A percentile compares a stretch with the other conserved stretches of the same genome.
Conservation (phyloP, 2,797 vertebrate genomes). For the Synaphobranchus kaupii region DNA sequence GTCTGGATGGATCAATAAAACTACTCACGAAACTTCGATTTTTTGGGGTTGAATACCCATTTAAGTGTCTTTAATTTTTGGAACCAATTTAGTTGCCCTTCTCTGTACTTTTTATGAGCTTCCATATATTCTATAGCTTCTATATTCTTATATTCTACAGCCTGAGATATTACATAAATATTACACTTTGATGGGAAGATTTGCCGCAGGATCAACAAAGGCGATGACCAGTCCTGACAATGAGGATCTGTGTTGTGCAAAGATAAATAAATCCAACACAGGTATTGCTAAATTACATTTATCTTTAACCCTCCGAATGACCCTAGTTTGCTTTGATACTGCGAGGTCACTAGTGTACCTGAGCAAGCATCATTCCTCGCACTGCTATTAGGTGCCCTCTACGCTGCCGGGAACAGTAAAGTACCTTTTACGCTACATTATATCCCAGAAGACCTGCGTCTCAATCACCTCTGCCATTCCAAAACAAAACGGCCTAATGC, state of each 20-base stretch:
- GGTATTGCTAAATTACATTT: not conserved
- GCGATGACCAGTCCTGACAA: not conserved
- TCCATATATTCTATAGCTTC: not conserved
- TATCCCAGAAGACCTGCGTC: conserved; percentile 28
- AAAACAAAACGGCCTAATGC: conserved; percentile 24
- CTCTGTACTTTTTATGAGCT: not conserved
- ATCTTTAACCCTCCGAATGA: not conserved
- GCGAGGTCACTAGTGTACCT: not conserved
- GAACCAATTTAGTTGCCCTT: not conserved
- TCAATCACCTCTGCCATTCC: not conserved
- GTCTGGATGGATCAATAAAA: not conserved
- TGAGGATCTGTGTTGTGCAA: not conserved
- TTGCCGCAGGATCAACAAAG: not conserved
- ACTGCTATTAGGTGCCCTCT: not conserved
- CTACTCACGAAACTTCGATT: not conserved
- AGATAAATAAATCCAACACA: not conserved
- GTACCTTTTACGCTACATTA: conserved; percentile 38
- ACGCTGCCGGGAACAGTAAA: conserved; percentile 27
- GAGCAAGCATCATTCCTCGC: not conserved
- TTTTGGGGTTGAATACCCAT: too few species aligned
- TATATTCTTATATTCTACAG: not conserved
- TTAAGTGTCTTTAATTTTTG: not conserved
- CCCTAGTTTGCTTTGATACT: not conserved
- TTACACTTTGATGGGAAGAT: not conserved
- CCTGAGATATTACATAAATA: not conserved